These are phyloP conservation scores for Lepidurus packardi DNA, from an alignment of 1,140 invertebrate species.

Conservation along the genomic window DNA sequence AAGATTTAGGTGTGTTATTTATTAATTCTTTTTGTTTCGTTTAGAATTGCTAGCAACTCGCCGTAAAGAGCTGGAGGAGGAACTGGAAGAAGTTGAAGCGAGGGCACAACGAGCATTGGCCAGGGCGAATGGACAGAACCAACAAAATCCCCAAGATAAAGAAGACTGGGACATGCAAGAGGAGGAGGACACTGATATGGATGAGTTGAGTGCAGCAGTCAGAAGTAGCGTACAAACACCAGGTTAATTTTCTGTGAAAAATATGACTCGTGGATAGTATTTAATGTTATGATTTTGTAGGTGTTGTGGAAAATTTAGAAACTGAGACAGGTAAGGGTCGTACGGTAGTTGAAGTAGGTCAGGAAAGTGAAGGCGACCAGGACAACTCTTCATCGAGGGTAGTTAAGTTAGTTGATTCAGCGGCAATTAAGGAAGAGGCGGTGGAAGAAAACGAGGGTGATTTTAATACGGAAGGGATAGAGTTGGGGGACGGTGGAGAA, in stretches of 20 bases:
- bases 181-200: not conserved
- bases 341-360: not conserved
- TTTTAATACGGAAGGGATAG: not conserved
- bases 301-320: conserved; percentile 1
- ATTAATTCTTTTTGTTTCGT: not conserved
- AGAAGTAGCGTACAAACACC: not conserved
- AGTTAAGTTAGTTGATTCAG: not conserved
- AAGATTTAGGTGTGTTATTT: not conserved
- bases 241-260: not conserved
- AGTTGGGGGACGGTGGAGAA: not conserved
- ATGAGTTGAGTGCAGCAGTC: not conserved
- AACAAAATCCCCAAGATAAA: not conserved
- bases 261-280: not conserved
- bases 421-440: not conserved
- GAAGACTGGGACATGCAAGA: not conserved
- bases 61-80: conserved; percentile 29
- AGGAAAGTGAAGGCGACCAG: not conserved
- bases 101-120: conserved; percentile 23
- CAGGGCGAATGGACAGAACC: conserved; percentile 1
- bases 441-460: not conserved
- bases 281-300: not conserved
- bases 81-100: conserved; percentile 29
- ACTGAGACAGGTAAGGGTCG: not conserved
- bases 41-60: conserved; percentile 30
- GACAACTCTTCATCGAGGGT: not conserved